Evolutionary conservation across 2,888 invertebrate genomes (phyloP), one percentile per base, ranked within the genome.

Genomic region (Pasiphila rectangulata): DNA sequence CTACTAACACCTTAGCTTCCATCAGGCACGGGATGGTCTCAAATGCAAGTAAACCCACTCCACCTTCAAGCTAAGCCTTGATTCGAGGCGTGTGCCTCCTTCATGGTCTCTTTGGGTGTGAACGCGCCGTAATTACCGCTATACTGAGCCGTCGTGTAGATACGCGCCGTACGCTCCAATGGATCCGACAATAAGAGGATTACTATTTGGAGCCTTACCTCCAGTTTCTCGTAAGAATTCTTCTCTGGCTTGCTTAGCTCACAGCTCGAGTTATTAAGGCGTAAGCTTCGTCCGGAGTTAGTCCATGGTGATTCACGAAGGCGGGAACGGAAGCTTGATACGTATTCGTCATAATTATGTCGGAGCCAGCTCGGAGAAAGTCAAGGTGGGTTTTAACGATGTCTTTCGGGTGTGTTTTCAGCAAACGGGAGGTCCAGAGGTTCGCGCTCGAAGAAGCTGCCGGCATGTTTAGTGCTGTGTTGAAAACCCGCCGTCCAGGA

Each of bases 121-220:
- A 72, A 88, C 41, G 92, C 90, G 0, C 93, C 92, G 72, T 96
- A 96, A 24, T 86, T 86, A 0, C 98, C 98, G 1, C 92, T 92
- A 76, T 98, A 98, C 76, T 0, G 98, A 98, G 1, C 94, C 95
- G 73, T 98, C 96, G 61, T 94, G 93, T 41, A 96, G 84, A 63
- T 92, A 93, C 0, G 97, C 98, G 0, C 97, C 98, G 70, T 96
- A 98, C 0, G 98, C 96, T 0, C 98, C 98, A 13, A 98, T 92
- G 0, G 97, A 96, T 0, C 96, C 98, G 0, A 94, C 95, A 38
- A 98, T 90, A 29, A 93, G 69, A 2, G 94, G 93, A 10, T 69
- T 66, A 1, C 51, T 63, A 4, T 54, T 53, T 5, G 58, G 54
- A 19, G 53, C 39, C 1, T 59, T 57, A 12, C 52, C 57, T 2